Conservation (phyloP, 2,888 invertebrate species). For the Leptopilina syphax region DNA sequence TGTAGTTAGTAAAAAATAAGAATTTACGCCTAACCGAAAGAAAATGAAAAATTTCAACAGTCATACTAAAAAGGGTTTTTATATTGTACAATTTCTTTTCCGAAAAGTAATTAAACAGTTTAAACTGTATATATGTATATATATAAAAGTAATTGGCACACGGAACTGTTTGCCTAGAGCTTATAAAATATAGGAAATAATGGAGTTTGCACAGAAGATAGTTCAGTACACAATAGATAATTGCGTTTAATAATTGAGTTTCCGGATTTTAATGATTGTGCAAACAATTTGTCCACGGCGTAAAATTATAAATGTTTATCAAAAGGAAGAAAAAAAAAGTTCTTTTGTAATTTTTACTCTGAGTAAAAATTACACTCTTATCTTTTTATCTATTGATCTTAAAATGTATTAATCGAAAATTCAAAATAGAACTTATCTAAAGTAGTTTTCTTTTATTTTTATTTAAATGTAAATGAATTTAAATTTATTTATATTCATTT, state of each 20-base stretch:
- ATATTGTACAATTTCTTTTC: background rate
- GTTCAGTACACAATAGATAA: slow-evolving; percentile 14
- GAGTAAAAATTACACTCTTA: too few relatives aligned
- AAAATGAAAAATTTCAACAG: background rate
- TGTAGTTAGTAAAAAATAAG: background rate
- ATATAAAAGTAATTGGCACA: slow-evolving; percentile 13
- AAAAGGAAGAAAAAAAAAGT: background rate
- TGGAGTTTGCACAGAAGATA: slow-evolving; percentile 8
- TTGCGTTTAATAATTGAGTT: slow-evolving; percentile 13
- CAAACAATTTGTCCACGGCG: background rate
- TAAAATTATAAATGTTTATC: slow-evolving; percentile 9
- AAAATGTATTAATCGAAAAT: too few relatives aligned
- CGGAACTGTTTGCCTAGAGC: background rate
- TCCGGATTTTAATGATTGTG: slow-evolving; percentile 1
- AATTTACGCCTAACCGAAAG: background rate
- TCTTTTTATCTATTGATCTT: too few relatives aligned
- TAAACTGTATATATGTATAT: background rate
- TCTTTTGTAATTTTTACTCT: too few relatives aligned
- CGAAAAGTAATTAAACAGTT: background rate
- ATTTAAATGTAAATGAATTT: too few relatives aligned
- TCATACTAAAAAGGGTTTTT: background rate
- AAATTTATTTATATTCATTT: too few relatives aligned
- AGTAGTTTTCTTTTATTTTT: too few relatives aligned
- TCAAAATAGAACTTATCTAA: too few relatives aligned
- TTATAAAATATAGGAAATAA: slow-evolving; percentile 22